A percentile compares a stretch with the other conserved stretches of the same genome.
These are phyloP conservation scores for Adineta ricciae DNA, from an alignment of 2,888 invertebrate genomes.

Conservation along the genomic window DNA sequence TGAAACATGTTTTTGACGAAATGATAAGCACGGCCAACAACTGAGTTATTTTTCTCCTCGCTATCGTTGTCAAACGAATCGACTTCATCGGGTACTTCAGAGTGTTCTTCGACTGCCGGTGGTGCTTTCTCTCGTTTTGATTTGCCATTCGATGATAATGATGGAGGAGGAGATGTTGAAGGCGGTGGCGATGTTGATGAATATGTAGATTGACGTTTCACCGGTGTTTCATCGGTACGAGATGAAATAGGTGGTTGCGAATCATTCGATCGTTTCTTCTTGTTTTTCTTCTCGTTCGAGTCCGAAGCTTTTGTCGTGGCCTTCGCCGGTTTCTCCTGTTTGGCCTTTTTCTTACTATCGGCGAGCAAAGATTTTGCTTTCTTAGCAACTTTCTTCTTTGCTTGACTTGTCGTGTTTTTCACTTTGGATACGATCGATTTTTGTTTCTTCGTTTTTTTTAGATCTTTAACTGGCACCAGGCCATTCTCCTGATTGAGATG, in stretches of 20 bases:
- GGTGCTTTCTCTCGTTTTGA: background rate
- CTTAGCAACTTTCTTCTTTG: background rate
- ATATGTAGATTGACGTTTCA: background rate
- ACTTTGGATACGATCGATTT: background rate
- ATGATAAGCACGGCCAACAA: conserved; percentile 12
- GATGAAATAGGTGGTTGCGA: too few species aligned
- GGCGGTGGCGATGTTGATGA: background rate
- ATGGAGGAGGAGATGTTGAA: background rate
- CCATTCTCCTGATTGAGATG: background rate
- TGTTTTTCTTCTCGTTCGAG: background rate
- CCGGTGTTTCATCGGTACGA: background rate
- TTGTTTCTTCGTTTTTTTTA: background rate
- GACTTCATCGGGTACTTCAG: background rate
- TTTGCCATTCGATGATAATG: background rate
- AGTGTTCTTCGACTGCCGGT: background rate
- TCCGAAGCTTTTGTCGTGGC: background rate
- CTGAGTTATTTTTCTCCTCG: background rate
- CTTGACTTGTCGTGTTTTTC: background rate
- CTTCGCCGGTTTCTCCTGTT: background rate
- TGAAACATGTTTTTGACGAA: conserved; percentile 20
- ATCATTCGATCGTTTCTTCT: background rate
- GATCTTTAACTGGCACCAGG: background rate
- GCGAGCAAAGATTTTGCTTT: background rate
- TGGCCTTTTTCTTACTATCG: background rate
- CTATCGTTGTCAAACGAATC: background rate